Base-by-base conservation (phyloP, 1,140 invertebrate species). In the Trichonephila clavata region DNA sequence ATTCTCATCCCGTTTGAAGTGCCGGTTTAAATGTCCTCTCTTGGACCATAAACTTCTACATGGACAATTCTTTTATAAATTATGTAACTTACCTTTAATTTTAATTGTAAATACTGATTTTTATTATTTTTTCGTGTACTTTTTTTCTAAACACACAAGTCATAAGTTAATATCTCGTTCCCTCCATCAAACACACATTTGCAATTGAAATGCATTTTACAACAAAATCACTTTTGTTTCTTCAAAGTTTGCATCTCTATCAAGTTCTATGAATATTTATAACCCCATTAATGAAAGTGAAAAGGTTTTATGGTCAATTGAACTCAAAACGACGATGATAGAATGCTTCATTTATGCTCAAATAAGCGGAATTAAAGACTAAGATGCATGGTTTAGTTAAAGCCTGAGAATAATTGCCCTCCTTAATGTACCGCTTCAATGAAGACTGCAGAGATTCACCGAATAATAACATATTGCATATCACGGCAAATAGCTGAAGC, bases 291-390 rank as follows among this genome's bases (percentile, higher is more conserved):
- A 77, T 77, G 32, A 77, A 77, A 77, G 18, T 77, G 71, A 77
- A 32, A 18, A 27, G 71, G 71, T 77, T 77, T 77, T 77, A 24
- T 77, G 71, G 71, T 77, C 71, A 77, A 77, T 77, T 77, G 71
- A 77, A 77, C 71, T 24, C 27, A 32, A 18, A 21, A 77, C 24
- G 71, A 77, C 71, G 71, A 77, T 77, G 71, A 77, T 77, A 77
- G 71, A 77, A 77, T 18, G 71, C 71, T 77, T 77, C 71, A 77
- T 77, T 77, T 77, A 39, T 27, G 71, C 71, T 32, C 71, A 32
- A 27, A 77, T 77, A 77, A 77, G 27, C 71, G 71, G 24, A 27
- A 27, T 77, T 77, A 77, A 32, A 68, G 50, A 50, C 50, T 50
- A 50, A 32, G 71, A 77, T 77, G 71, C 71, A 32, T 39, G 71